Percentiles rank a stretch among this genome's conserved stretches.
Evolutionary conservation across 2,797 vertebrate species (phyloP).

Genomic region (Borostomias antarcticus): DNA sequence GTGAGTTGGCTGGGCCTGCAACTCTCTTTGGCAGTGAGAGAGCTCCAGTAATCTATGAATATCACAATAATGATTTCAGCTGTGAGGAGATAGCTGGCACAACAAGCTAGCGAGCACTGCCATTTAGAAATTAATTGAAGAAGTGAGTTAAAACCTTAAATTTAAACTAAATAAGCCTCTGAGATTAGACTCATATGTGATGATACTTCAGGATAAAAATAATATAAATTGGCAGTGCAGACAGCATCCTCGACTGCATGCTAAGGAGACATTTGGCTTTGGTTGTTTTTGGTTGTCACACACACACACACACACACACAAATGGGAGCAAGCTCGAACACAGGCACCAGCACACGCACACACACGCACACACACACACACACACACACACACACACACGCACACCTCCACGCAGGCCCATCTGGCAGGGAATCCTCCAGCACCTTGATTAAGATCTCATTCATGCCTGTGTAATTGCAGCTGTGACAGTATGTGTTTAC

Average conservation of each 20-base stretch:
- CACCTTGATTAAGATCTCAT: not conserved
- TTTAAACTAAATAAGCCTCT: not conserved
- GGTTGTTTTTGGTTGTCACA: not conserved
- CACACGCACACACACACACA: constrained; percentile 3
- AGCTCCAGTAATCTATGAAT: too few species aligned
- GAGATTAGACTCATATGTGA: not conserved
- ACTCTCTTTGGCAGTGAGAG: too few species aligned
- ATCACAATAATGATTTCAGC: not conserved
- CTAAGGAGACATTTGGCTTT: constrained; percentile 22
- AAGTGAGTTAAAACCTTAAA: not conserved
- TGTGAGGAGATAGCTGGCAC: not conserved
- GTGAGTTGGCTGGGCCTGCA: too few species aligned
- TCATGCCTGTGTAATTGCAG: not conserved
- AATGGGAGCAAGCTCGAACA: too few species aligned
- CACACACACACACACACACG: not conserved
- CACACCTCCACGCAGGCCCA: not conserved
- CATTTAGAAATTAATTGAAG: not conserved
- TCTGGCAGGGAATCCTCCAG: not conserved
- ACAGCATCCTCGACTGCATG: constrained; percentile 9
- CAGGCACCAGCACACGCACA: not conserved
- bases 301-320: not conserved
- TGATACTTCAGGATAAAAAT: not conserved
- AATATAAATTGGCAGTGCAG: not conserved
- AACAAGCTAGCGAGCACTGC: not conserved
- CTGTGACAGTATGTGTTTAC: not conserved